These are phyloP conservation scores for Artibeus lituratus DNA, from an alignment of 2,797 vertebrate genomes.

Conservation along the genomic window DNA sequence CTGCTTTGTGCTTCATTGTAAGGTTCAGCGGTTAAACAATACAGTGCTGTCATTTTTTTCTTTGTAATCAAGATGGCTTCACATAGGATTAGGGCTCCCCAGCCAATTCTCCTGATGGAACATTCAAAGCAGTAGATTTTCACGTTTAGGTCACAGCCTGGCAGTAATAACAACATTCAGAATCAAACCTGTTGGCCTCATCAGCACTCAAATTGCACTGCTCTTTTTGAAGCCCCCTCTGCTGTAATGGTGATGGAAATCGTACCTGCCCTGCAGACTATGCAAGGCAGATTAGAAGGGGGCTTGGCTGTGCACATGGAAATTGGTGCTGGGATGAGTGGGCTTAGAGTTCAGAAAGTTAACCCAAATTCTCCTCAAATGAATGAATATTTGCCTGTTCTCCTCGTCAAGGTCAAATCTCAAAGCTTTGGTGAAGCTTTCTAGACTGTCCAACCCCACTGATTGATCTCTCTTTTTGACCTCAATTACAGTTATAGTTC, in stretches of 20 bases:
- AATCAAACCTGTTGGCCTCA: slow-evolving; percentile 55
- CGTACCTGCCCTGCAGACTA: slow-evolving; percentile 44
- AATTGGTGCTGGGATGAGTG: background rate
- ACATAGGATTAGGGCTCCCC: slow-evolving; percentile 44
- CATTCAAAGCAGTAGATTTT: slow-evolving; percentile 31
- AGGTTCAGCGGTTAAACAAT: slow-evolving; percentile 61
- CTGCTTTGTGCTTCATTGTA: slow-evolving; percentile 72
- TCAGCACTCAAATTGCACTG: slow-evolving; percentile 47
- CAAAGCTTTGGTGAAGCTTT: background rate
- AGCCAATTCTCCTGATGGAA: slow-evolving; percentile 47
- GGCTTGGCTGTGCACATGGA: background rate
- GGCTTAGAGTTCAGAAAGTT: slow-evolving; percentile 13
- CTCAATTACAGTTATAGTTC: background rate
- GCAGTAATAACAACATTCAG: background rate
- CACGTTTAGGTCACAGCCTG: background rate
- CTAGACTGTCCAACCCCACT: background rate
- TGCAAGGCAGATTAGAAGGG: background rate
- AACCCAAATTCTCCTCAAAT: background rate
- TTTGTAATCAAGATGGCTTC: slow-evolving; percentile 59
- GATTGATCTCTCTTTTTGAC: background rate
- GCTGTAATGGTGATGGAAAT: slow-evolving; percentile 65
- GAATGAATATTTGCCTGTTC: background rate
- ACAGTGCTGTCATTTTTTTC: slow-evolving; percentile 54
- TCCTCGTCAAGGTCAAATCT: background rate
- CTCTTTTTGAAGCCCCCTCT: slow-evolving; percentile 54